Percentiles rank a stretch among this genome's conserved stretches.
These are phyloP conservation scores for Diploptera punctata DNA, from an alignment of 2,888 invertebrate genomes.

Conservation along the genomic window DNA sequence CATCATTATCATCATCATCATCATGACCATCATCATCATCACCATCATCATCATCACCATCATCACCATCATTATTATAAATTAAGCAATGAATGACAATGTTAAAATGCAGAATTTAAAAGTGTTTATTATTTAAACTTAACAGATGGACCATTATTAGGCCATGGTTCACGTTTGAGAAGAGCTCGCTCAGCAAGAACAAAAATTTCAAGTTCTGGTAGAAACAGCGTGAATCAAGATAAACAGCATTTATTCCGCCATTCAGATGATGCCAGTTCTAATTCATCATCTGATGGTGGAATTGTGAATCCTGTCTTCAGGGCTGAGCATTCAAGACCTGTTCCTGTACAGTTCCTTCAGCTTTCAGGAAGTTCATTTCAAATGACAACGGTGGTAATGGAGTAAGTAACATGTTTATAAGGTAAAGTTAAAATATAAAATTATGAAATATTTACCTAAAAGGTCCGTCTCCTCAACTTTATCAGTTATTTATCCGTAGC, in stretches of 20 bases:
- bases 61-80: too few species aligned
- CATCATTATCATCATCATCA: too few species aligned
- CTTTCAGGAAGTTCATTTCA: neutral
- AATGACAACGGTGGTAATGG: neutral
- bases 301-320: conserved; percentile 35
- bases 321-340: neutral
- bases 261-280: conserved; percentile 43
- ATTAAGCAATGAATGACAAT: too few species aligned
- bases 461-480: too few species aligned
- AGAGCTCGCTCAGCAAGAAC: conserved; percentile 54
- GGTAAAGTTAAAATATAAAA: too few species aligned
- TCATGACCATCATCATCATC: too few species aligned
- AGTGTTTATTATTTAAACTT: too few species aligned
- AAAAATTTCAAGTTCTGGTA: conserved; percentile 34
- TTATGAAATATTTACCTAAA: too few species aligned
- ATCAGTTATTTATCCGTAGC: too few species aligned
- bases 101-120: too few species aligned
- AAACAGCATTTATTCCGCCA: conserved; percentile 37
- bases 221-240: neutral
- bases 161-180: conserved; percentile 53
- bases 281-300: conserved; percentile 45
- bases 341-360: neutral
- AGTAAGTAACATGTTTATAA: neutral
- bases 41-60: too few species aligned
- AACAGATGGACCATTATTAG: conserved; percentile 54